Base-by-base conservation (phyloP, 1,140 invertebrate species). In the Aphelinus atriplicis region DNA sequence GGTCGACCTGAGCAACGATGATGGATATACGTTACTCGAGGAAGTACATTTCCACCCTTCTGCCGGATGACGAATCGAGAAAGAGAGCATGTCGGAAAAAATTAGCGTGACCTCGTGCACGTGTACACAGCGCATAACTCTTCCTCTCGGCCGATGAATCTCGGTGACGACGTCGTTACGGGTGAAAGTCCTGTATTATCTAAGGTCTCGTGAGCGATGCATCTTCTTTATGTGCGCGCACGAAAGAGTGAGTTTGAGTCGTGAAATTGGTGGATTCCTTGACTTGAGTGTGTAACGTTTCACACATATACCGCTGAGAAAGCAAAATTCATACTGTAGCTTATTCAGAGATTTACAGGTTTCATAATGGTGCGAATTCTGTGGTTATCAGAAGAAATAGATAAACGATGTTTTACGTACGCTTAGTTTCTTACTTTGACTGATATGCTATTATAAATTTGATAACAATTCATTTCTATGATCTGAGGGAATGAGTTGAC, bases 241-340 rank as follows among this genome's bases (percentile, higher is more conserved):
- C 43, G 1, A 7, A 1, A 2, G 45, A n/a, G 51, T 26, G 51
- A 26, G 26, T 26, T 26, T n/a, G 51, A 60, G 43, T 53, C 55
- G 67, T 57, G 55, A 53, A 55, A 71, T 76, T 68, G 56, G 71
- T 76, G 66, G 71, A 76, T 76, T 71, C 61, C 53, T 42, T 57
- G 45, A 62, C 46, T 43, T 46, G n/a, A 10, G 56, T 26, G 26
- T 26, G 26, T 26, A 26, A 26, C 26, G 26, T 26, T 26, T 26
- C 26, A 26, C 26, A 26, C 26, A 26, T 26, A 26, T 26, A 26
- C 26, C 26, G 26, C 26, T 26, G 26, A 26, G 26, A 26, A 26
- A 26, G 26, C 26, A 26, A 26, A 26, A 26, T 26, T 26, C 26
- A 26, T 26, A 26, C 26, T 26, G 26, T 26, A 26, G 26, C 26